A percentile compares a stretch with the other conserved stretches of the same genome.
These are phyloP conservation scores for Chelonoidis abingdonii DNA, from an alignment of 2,113 vertebrate genomes.

Conservation along the genomic window DNA sequence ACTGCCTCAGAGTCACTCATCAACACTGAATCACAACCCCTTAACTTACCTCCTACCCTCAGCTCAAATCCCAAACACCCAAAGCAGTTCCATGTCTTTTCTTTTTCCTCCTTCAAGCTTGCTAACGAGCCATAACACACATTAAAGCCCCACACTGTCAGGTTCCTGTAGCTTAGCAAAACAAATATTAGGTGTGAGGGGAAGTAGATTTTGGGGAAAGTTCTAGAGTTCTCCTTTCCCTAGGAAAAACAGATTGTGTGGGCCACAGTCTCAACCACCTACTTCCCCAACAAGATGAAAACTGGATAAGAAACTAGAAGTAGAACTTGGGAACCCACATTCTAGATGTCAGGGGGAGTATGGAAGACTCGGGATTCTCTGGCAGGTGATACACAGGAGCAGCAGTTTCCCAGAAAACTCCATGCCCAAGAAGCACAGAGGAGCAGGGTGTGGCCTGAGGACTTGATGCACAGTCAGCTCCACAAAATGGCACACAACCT, in stretches of 20 bases:
- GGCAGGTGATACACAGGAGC: not conserved
- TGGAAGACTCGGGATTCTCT: not conserved
- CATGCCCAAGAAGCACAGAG: slow-evolving; percentile 17
- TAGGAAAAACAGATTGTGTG: not conserved
- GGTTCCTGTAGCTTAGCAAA: not conserved
- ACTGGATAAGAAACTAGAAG: not conserved
- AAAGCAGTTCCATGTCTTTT: not conserved
- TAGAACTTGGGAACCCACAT: not conserved
- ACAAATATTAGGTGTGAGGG: not conserved
- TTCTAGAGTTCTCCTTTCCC: not conserved
- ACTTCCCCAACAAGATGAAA: not conserved
- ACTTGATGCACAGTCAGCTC: not conserved
- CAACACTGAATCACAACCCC: too few relatives aligned
- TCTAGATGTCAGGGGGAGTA: slow-evolving; percentile 26
- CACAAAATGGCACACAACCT: slow-evolving; percentile 1
- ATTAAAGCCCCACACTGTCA: not conserved
- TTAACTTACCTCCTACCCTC: not conserved
- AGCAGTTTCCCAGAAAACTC: not conserved
- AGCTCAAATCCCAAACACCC: rapidly evolving
- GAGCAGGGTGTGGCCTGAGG: not conserved
- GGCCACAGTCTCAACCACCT: not conserved
- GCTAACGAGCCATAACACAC: not conserved
- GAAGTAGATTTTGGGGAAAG: not conserved
- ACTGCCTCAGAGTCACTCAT: not conserved
- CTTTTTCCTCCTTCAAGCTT: not conserved